Evolutionary conservation across 1,140 invertebrate genomes (phyloP), one percentile per base, ranked within the genome.

Genomic region (Pogonognathellus flavescens): DNA sequence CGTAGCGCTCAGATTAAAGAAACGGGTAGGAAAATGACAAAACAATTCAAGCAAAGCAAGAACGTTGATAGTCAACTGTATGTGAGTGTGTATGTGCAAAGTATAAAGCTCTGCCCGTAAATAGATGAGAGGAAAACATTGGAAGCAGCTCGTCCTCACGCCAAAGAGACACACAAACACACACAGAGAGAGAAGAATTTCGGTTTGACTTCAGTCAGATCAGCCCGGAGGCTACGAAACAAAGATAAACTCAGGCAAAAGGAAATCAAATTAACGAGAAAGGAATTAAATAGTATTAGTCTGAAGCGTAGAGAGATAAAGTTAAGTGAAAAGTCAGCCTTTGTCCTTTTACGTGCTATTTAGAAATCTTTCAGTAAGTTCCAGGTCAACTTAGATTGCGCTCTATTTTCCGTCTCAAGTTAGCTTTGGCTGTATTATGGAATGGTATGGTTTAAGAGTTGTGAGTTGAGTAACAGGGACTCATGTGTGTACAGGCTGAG

Each of bases 251-350:
- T 31, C 13, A 76, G 49, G 70, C 70, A 76, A 76, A 76, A 76
- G 70, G 70, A 76, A 76, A 76, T 76, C 70, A 76, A 76, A 76
- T 76, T 76, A 76, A 76, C 70, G 70, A 76, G 70, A 76, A 41
- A 76, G 70, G 70, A 76, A 76, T 76, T 76, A 76, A 76, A 76
- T 76, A 76, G 70, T 76, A 76, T 76, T 76, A 76, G 70, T 76
- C 70, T 76, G 70, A 76, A 76, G 70, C 70, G 70, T 76, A 76
- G 70, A 76, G 70, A 76, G 70, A 76, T 76, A 76, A 76, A 76
- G 70, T 76, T 76, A 76, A 76, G 70, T 76, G 70, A 76, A 76
- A 76, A 76, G 70, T 76, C 70, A 76, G 70, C 70, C 70, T 76
- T 76, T 76, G 70, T 76, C 70, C 70, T 76, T 76, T 76, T 76